A percentile compares a stretch with the other conserved stretches of the same genome.
These are phyloP conservation scores for Epicampocera succincta DNA, from an alignment of 2,888 invertebrate species.

Conservation along the genomic window DNA sequence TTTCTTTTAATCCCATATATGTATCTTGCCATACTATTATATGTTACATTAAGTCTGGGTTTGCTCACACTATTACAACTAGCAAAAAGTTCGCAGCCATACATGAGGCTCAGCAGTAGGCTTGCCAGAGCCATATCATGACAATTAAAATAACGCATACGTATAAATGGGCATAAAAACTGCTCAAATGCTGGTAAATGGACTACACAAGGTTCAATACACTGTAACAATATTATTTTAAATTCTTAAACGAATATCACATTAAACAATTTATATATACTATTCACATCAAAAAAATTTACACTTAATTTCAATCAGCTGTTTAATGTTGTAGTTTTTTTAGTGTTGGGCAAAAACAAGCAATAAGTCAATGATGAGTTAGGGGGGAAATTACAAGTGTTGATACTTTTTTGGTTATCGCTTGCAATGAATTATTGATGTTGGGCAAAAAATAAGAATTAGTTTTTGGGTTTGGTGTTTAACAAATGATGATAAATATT, in stretches of 20 bases:
- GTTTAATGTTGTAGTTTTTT: conserved; percentile 25
- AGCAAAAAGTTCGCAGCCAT: too few relatives aligned
- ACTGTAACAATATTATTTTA: conserved; percentile 7
- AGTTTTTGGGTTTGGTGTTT: conserved; percentile 24
- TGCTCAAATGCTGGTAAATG: conserved; percentile 7
- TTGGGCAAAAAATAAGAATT: conserved; percentile 26
- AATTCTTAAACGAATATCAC: conserved; percentile 4
- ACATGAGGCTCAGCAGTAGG: too few relatives aligned
- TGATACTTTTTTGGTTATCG: conserved; percentile 30
- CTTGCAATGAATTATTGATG: conserved; percentile 25
- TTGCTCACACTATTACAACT: too few relatives aligned
- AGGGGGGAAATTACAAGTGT: conserved; percentile 20
- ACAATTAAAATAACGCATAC: conserved; percentile 37
- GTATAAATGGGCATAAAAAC: conserved; percentile 37
- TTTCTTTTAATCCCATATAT: too few relatives aligned
- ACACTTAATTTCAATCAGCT: conserved; percentile 4
- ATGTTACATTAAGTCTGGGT: too few relatives aligned
- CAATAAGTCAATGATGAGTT: conserved; percentile 30
- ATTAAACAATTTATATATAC: too few relatives aligned
- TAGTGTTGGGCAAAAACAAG: conserved; percentile 27
- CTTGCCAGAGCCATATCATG: too few relatives aligned
- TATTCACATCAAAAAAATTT: conserved; percentile 28
- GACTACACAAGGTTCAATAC: not conserved
- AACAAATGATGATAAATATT: conserved; percentile 21
- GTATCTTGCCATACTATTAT: too few relatives aligned